Conservation (phyloP, 2,888 invertebrate genomes). For the Stegana nigrithorax region DNA sequence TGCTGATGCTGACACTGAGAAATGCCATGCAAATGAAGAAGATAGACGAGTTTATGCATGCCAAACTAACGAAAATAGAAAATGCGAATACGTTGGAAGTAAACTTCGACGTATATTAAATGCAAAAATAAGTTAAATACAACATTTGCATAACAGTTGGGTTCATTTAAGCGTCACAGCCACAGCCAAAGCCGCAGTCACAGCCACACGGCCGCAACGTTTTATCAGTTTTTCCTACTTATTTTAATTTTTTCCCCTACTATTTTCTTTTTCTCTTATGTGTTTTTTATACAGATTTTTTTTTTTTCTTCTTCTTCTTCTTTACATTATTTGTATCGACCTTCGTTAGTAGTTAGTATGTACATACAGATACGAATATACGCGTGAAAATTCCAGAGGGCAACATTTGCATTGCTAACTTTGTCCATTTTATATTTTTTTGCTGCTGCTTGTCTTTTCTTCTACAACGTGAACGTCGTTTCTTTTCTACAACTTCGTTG, state of each 20-base stretch:
- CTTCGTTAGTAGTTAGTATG: background rate
- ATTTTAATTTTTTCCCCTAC: too few relatives aligned
- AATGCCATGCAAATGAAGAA: too few relatives aligned
- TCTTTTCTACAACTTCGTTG: background rate
- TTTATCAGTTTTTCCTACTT: too few relatives aligned
- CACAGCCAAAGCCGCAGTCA: too few relatives aligned
- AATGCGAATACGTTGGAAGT: too few relatives aligned
- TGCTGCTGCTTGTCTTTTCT: background rate
- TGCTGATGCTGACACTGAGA: too few relatives aligned
- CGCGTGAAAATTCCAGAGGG: background rate
- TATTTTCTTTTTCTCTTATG: background rate
- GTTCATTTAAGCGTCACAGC: background rate
- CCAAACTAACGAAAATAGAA: background rate
- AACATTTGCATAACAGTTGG: conserved; percentile 3
- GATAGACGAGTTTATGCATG: too few relatives aligned
- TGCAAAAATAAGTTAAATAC: background rate
- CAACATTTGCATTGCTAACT: conserved; percentile 12
- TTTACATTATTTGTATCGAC: background rate
- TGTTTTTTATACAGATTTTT: too few relatives aligned
- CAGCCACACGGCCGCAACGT: too few relatives aligned
- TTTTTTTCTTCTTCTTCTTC: background rate
- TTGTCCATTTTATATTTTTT: conserved; percentile 3
- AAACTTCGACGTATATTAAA: too few relatives aligned
- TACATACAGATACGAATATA: background rate
- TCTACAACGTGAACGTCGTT: background rate